Percentiles rank a stretch among this genome's conserved stretches.
phyloP scores from a whole-genome alignment of 2,888 invertebrate species.

The Philonicus albiceps region DNA sequence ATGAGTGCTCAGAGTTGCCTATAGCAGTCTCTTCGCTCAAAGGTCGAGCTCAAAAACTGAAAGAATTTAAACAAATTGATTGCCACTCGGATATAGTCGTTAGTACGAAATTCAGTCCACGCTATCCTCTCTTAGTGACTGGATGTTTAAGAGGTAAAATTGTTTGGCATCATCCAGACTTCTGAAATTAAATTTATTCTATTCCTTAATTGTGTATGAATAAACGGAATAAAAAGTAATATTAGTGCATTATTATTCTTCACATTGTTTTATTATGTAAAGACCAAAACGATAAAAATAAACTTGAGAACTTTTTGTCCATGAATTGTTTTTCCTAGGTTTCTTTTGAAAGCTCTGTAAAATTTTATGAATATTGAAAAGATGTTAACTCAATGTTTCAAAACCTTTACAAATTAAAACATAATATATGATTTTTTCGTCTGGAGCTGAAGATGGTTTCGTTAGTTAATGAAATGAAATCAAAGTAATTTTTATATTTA shows the following conservation, averaged over 20 bases:
- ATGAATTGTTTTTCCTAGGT: too few species aligned
- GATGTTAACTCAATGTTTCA: too few species aligned
- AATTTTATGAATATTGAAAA: too few species aligned
- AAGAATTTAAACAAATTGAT: slow-evolving; percentile 72
- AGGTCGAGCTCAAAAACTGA: slow-evolving; percentile 64
- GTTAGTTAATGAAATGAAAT: neutral
- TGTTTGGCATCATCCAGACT: slow-evolving; percentile 84
- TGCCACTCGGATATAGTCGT: slow-evolving; percentile 86
- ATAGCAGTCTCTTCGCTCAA: slow-evolving; percentile 64
- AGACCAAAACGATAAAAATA: too few species aligned
- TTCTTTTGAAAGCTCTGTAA: too few species aligned
- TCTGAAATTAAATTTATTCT: slow-evolving; percentile 48
- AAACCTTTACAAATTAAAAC: too few species aligned
- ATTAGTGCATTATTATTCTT: neutral
- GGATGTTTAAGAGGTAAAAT: slow-evolving; percentile 90
- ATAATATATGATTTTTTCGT: too few species aligned
- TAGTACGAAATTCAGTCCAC: slow-evolving; percentile 89
- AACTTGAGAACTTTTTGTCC: too few species aligned
- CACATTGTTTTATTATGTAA: neutral
- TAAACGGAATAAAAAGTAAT: neutral
- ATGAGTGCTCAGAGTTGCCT: slow-evolving; percentile 79
- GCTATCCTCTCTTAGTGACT: slow-evolving; percentile 84
- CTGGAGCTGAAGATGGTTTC: too few species aligned
- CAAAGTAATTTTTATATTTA: neutral
- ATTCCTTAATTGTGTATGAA: neutral